Base-by-base conservation (phyloP, 2,888 invertebrate species). In the Tipula confusa region DNA sequence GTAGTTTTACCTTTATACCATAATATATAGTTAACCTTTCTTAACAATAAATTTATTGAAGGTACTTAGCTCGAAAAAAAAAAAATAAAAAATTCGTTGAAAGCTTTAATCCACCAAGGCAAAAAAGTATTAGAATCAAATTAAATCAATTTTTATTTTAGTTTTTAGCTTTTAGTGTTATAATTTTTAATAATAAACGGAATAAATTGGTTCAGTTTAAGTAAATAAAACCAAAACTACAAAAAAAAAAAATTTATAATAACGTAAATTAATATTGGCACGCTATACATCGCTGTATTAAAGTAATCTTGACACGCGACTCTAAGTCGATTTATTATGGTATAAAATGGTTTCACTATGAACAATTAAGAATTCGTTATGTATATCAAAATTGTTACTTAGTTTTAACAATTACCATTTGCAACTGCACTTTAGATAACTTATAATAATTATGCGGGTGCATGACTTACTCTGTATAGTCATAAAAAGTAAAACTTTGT, bases 181-280 rank as follows among this genome's bases (percentile, higher is more conserved):
- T 64, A 64, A 64, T 64, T 64, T 64, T 64, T 64, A 64, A 64
- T 64, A 64, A 64, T 64, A 64, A 64, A 64, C 64, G 24, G 64
- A 64, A 64, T 64, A 64, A 64, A 64, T 64, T 64, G 64, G 64
- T 64, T 64, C 64, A 64, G 64, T 64, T 64, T 64, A 64, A 64
- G 64, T 64, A 64, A 64, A 64, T 64, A 64, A 24, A 43, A 43
- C 43, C 43, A 43, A 64, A 64, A 43, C 43, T 15, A 43, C n/a
- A 43, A 43, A 2, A 15, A 15, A 11, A 43, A 64, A 24, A 24
- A 24, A 24, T 64, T 64, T 64, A 24, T 64, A 64, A 64, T 64
- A 64, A 64, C 24, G 64, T 64, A 64, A 64, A 64, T 64, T 64
- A 64, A 64, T 64, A 64, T 64, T 64, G 64, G 64, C 64, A 64